phyloP scores from a whole-genome alignment of 2,888 invertebrate genomes.

The Plebejus melissa region DNA sequence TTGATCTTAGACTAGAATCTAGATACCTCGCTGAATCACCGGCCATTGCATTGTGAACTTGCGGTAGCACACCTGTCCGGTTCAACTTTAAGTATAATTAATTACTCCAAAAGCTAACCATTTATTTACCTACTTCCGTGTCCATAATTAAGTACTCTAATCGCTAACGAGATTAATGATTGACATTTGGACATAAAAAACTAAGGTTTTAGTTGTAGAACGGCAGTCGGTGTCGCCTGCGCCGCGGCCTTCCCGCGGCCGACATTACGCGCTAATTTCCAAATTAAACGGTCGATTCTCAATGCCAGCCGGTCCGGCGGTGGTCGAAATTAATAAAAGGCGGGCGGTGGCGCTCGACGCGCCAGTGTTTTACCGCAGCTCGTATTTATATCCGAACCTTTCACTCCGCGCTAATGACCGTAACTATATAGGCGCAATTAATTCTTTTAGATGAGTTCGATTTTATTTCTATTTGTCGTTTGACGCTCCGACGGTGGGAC shows the following conservation, averaged over 20 bases:
- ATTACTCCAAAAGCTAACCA: not conserved
- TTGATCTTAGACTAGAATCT: constrained; percentile 24
- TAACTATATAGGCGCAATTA: constrained; percentile 48
- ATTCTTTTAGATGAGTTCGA: constrained; percentile 70
- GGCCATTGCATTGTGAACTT: constrained; percentile 14
- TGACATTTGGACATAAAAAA: constrained; percentile 38
- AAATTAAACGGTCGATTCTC: constrained; percentile 75
- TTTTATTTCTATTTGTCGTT: constrained; percentile 34
- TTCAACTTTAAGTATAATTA: not conserved
- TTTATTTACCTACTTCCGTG: not conserved
- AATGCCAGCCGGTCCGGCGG: constrained; percentile 73
- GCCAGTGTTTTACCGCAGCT: constrained; percentile 64
- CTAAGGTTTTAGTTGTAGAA: constrained; percentile 41
- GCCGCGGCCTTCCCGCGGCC: constrained; percentile 68
- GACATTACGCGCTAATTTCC: constrained; percentile 73
- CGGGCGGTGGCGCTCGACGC: constrained; percentile 64
- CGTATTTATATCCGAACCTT: constrained; percentile 72
- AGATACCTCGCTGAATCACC: constrained; percentile 9
- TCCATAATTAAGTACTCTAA: not conserved
- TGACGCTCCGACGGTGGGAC: not conserved
- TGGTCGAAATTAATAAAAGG: constrained; percentile 74
- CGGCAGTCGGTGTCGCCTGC: constrained; percentile 61
- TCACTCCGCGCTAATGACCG: constrained; percentile 71
- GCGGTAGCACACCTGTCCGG: not conserved
- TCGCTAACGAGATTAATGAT: constrained; percentile 40